Base-by-base conservation (phyloP, 2,797 vertebrate species). In the Gallirallus australis region DNA sequence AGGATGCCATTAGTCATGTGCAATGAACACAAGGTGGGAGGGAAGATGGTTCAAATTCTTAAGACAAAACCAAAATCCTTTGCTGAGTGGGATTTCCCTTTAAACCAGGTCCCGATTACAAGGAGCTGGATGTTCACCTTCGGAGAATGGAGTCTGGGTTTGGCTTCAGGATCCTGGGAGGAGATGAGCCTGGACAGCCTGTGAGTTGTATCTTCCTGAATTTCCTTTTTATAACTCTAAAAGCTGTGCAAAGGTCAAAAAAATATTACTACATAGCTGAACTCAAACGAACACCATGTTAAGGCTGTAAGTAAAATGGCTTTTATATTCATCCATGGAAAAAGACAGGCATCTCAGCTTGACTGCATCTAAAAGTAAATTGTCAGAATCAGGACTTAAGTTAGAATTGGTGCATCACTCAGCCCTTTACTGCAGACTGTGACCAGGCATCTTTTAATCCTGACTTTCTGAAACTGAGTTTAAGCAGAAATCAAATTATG, bases 131-230 rank as follows among this genome's bases (percentile, higher is more conserved):
- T 98, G 99, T 99, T 95, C 98, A 99, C 93, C 98, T 99, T 97
- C 98, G 99, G 86, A 98, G 99, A 84, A 99, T 99, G 98, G 99
- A 99, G 96, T 99, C 99, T 54, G 99, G 99, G 56, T 99, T 99
- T 90, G 99, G 99, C 78, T 99, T 99, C 98, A 98, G 99, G 95
- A 99, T 99, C 95, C 98, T 99, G 80, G 99, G 99, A 76, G 99
- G 99, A 97, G 99, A 99, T 93, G 99, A 99, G 98, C 99, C 99
- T 33, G 99, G 99, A 92, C 99, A 99, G 97, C 99, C 99, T 97
- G 99, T 99, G 98, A 99, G 99, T 99, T 65, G 56, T 91, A 92
- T 85, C 45, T 47, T 78, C 56, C 64, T 88, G 52, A 76, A 73
- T 95, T 95, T 50, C 65, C 40, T 59, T 71, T 73, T 77, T 61